Conservation (phyloP, 2,797 vertebrate genomes). For the Oryzias sinensis region DNA sequence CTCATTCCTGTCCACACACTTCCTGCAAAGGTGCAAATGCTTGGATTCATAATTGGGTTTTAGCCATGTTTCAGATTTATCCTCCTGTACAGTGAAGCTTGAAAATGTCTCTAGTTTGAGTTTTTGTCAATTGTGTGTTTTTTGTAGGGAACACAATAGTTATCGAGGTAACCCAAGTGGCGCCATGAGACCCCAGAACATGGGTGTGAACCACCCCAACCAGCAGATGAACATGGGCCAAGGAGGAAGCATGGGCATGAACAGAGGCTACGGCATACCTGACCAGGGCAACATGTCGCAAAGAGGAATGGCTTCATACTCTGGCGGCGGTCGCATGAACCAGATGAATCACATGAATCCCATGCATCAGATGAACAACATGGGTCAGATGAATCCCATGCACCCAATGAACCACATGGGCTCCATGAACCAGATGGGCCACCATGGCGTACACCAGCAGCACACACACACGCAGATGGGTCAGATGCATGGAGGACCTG, state of each 20-base stretch:
- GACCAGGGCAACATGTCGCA: constrained; percentile 83
- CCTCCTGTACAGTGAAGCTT: not conserved
- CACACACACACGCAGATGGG: constrained; percentile 70
- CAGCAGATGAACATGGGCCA: constrained; percentile 82
- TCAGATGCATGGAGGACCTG: constrained; percentile 62
- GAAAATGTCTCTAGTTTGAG: not conserved
- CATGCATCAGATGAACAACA: constrained; percentile 71
- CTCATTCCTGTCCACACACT: constrained; percentile 92
- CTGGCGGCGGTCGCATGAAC: constrained; percentile 71
- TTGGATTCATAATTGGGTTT: not conserved
- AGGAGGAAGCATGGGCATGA: constrained; percentile 76
- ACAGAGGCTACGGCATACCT: constrained; percentile 80
- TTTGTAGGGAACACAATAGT: constrained; percentile 88
- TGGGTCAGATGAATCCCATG: constrained; percentile 69
- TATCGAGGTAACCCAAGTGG: constrained; percentile 85
- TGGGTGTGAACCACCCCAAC: constrained; percentile 79
- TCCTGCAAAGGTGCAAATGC: constrained; percentile 88
- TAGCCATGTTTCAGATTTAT: not conserved
- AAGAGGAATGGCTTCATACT: constrained; percentile 81
- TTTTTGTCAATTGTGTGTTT: constrained; percentile 1
- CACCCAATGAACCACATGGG: constrained; percentile 71
- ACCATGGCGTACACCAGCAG: constrained; percentile 76
- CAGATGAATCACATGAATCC: constrained; percentile 72
- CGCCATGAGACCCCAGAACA: constrained; percentile 80
- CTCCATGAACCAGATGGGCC: constrained; percentile 71